phyloP scores from a whole-genome alignment of 2,888 invertebrate genomes.

The Brachyopa scutellaris region DNA sequence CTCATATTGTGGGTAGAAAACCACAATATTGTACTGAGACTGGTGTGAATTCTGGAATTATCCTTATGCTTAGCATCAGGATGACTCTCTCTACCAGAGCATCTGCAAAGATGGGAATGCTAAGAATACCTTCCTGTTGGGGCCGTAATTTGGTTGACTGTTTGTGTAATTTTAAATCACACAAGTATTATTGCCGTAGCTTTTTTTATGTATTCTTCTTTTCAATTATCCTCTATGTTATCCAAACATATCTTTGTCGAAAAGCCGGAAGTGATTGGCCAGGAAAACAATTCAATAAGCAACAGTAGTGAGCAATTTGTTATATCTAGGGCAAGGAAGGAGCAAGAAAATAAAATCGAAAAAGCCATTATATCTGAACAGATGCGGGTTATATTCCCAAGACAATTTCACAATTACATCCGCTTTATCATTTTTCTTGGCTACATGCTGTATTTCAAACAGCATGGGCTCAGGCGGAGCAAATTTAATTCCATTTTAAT shows the following conservation, averaged over 20 bases:
- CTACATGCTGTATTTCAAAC: conserved; percentile 17
- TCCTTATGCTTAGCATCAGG: too few species aligned
- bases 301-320: conserved; percentile 1
- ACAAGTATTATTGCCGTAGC: too few species aligned
- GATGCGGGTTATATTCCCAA: conserved; percentile 44
- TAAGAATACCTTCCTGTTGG: too few species aligned
- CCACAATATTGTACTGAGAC: too few species aligned
- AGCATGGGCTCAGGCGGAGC: conserved; percentile 30
- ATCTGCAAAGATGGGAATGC: too few species aligned
- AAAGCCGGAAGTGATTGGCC: conserved; percentile 3
- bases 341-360: conserved; percentile 18
- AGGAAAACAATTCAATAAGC: conserved; percentile 12
- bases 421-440: conserved; percentile 38
- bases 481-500: conserved; percentile 79
- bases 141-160: too few species aligned
- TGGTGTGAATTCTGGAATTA: too few species aligned
- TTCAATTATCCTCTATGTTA: not conserved
- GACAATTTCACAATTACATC: conserved; percentile 38
- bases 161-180: too few species aligned
- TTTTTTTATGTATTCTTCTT: too few species aligned
- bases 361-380: conserved; percentile 35
- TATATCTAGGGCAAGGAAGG: not conserved
- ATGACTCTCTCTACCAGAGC: too few species aligned
- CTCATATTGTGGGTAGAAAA: too few species aligned
- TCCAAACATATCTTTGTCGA: not conserved